Evolutionary conservation across 2,797 vertebrate genomes (phyloP).

Genomic region (Enteromius anoplus): DNA sequence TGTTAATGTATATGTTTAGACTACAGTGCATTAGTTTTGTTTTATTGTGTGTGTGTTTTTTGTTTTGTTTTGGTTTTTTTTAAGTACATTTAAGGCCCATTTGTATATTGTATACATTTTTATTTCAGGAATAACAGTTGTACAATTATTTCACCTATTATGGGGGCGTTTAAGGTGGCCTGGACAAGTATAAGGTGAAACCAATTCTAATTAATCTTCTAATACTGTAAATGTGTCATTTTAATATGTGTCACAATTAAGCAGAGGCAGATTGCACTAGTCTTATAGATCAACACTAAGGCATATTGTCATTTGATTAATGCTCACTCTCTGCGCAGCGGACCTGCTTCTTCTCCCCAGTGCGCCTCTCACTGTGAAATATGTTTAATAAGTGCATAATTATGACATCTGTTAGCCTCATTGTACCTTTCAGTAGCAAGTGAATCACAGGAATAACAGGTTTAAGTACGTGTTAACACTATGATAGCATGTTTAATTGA

Average conservation of each 20-base stretch:
- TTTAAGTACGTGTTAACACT: slow-evolving; percentile 88
- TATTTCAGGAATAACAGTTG: background rate
- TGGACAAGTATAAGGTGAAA: slow-evolving; percentile 55
- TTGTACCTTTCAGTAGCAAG: slow-evolving; percentile 84
- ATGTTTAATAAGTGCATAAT: slow-evolving; percentile 91
- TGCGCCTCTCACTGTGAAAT: slow-evolving; percentile 79
- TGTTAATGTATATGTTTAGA: background rate
- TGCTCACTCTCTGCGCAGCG: slow-evolving; percentile 61
- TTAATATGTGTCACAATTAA: slow-evolving; percentile 70
- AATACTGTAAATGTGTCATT: slow-evolving; percentile 64
- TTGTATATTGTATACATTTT: background rate
- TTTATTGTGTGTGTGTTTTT: background rate
- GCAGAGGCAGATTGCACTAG: slow-evolving; percentile 66
- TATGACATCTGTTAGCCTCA: slow-evolving; percentile 91
- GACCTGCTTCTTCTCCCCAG: slow-evolving; percentile 56
- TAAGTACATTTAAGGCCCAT: background rate
- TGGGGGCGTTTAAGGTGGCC: slow-evolving; percentile 44
- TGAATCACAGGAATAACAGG: slow-evolving; percentile 85
- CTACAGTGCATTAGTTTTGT: background rate
- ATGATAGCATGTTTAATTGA: slow-evolving; percentile 90
- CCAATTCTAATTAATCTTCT: slow-evolving; percentile 63
- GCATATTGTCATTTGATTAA: slow-evolving; percentile 83
- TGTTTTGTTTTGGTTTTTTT: background rate
- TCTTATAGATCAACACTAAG: slow-evolving; percentile 75
- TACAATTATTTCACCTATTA: background rate